Conservation (phyloP, 2,113 vertebrate species). For the Ceratotherium simum region DNA sequence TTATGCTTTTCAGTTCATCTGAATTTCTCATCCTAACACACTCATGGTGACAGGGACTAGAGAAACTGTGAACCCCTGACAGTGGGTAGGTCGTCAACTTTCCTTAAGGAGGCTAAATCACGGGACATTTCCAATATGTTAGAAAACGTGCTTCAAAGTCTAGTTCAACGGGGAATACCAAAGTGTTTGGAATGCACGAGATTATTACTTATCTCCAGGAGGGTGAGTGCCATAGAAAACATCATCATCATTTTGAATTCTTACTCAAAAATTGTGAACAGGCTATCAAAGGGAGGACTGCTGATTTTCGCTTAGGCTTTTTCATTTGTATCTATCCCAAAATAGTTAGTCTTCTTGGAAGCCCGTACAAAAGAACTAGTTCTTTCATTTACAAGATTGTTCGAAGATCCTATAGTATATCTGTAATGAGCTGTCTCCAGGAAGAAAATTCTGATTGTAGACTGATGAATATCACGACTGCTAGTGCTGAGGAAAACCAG, state of each 20-base stretch:
- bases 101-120: conserved; percentile 41
- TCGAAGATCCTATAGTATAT: neutral
- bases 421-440: neutral
- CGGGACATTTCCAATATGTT: conserved; percentile 2
- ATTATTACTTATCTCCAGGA: neutral
- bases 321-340: neutral
- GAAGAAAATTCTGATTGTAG: neutral
- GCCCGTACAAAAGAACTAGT: neutral
- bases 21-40: conserved; percentile 15
- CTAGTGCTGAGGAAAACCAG: neutral
- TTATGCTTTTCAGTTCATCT: neutral
- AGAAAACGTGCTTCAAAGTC: neutral
- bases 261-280: neutral
- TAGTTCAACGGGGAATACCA: neutral
- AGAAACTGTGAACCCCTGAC: neutral
- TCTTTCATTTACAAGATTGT: neutral
- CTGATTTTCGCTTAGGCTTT: neutral
- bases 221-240: neutral
- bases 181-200: neutral
- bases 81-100: neutral
- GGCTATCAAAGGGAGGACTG: neutral
- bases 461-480: neutral
- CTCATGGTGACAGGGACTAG: neutral
- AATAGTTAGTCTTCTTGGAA: conserved; percentile 26
- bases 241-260: neutral